phyloP scores from a whole-genome alignment of 2,113 vertebrate genomes.

The Neolamprologus longior region DNA sequence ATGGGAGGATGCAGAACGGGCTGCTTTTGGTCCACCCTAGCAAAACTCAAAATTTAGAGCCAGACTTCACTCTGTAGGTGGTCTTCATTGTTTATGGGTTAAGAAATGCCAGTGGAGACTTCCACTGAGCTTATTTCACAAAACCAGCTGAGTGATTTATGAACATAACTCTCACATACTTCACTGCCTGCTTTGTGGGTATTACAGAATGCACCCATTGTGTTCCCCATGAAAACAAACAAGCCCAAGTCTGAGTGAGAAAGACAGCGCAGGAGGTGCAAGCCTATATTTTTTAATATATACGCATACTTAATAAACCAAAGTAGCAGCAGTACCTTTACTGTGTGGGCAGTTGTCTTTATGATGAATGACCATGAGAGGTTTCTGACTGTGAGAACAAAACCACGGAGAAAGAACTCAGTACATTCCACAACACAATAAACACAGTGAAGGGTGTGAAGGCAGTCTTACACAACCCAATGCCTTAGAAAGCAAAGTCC shows the following conservation, averaged over 20 bases:
- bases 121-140: not conserved
- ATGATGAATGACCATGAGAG: slow-evolving; percentile 86
- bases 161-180: not conserved
- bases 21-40: not conserved
- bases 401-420: not conserved
- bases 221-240: not conserved
- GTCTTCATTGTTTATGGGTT: not conserved
- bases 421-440: slow-evolving; percentile 15
- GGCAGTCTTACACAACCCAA: not conserved
- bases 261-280: not conserved
- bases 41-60: not conserved
- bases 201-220: not conserved
- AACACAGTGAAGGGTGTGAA: not conserved
- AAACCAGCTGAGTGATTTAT: slow-evolving; percentile 12
- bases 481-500: not conserved
- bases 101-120: not conserved
- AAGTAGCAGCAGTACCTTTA: slow-evolving; percentile 70
- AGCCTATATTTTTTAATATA: not conserved
- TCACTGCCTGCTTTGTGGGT: not conserved
- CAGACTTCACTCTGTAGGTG: not conserved
- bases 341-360: slow-evolving; percentile 76
- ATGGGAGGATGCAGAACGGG: accelerated
- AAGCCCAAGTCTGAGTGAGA: not conserved
- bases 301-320: not conserved
- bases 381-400: slow-evolving; percentile 74